phyloP scores from a whole-genome alignment of 2,797 vertebrate species.

The Synanceia verrucosa region DNA sequence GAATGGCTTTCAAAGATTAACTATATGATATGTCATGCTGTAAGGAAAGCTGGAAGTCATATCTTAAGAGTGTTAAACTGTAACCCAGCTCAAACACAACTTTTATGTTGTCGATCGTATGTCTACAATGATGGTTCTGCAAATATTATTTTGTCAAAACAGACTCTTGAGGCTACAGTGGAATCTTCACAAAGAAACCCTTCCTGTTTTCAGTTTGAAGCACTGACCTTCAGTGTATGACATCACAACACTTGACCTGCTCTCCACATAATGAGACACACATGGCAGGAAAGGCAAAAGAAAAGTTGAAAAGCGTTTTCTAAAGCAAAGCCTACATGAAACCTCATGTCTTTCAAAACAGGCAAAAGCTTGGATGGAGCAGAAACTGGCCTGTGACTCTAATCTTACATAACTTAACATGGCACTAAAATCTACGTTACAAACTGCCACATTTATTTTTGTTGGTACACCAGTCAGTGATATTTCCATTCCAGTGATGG shows the following conservation, averaged over 20 bases:
- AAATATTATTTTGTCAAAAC: background rate
- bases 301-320: background rate
- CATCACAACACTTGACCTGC: background rate
- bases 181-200: background rate
- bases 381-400: conserved; percentile 17
- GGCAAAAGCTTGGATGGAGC: conserved; percentile 17
- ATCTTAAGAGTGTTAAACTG: no score
- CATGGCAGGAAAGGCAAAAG: background rate
- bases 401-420: background rate
- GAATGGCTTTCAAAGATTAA: background rate
- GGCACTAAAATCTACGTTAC: background rate
- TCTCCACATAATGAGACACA: conserved; percentile 19
- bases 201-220: background rate
- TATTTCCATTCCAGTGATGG: background rate
- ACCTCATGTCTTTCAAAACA: background rate
- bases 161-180: background rate
- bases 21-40: background rate
- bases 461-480: no score
- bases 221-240: conserved; percentile 2
- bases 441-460: background rate
- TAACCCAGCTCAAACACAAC: background rate
- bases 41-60: background rate
- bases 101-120: background rate
- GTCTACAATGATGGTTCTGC: background rate
- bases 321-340: background rate